Base-by-base conservation (phyloP, 1,140 invertebrate species). In the Drosophila pallidifrons region DNA sequence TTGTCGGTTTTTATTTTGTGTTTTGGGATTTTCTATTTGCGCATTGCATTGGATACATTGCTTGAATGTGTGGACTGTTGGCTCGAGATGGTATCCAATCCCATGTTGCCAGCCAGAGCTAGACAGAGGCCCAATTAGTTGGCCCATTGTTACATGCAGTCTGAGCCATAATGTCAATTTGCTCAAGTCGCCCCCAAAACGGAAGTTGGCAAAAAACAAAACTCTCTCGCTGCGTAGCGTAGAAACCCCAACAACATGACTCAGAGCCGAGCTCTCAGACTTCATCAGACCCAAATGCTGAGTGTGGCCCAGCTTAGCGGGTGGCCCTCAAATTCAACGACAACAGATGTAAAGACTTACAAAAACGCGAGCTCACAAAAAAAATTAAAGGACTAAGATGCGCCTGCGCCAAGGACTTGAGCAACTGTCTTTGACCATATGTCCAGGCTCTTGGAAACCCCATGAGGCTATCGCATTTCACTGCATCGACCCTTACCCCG, bases 21-120 rank as follows among this genome's bases (percentile, higher is more conserved):
- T 58, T 20, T 83, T 79, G 71, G 85, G 85, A 88, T 89, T 88
- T 88, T 88, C 85, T 88, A 89, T 88, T 88, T 88, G 85, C 78
- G 73, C 65, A 81, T 73, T 88, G 83, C 83, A 88, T 57, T 57
- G 32, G 54, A 38, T 38, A 55, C 28, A 7, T 8, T 20, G 30
- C 11, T 35, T 6, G 35, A 10, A 76, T 87, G 78, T 63, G 65
- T 70, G 32, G 52, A 30, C 11, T 38, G 35, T 15, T 28, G 35
- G 55, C 35, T 15, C 13, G 5, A 10, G 41, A n/a, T 45, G 58
- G 77, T 67, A 71, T 78, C 57, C 51, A 54, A 35, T 49, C 45
- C 54, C 35, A 47, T 28, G 46, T 46, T 46, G 59, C 45, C 20
- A 25, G 20, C 20, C 20, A 20, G 20, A 20, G 20, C 83, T 88